phyloP scores from a whole-genome alignment of 1,140 invertebrate species.

The Thaumatotibia leucotreta region DNA sequence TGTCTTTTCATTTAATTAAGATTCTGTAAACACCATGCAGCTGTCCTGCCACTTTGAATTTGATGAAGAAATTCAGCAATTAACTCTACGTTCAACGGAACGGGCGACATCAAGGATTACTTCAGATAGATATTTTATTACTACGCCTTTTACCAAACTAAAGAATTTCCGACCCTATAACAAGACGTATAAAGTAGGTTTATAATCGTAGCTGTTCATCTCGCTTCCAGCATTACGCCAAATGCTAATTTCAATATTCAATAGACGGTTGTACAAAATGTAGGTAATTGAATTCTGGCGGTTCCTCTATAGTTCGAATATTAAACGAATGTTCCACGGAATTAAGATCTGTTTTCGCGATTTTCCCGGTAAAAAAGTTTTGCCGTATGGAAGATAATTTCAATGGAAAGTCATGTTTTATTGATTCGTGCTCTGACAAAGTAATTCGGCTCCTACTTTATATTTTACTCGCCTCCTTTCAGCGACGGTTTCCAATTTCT shows the following conservation, averaged over 20 bases:
- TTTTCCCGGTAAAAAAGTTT: background rate
- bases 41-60: background rate
- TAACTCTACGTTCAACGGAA: constrained; percentile 1
- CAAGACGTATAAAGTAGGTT: background rate
- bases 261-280: constrained; percentile 10
- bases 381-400: background rate
- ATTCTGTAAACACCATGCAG: background rate
- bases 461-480: background rate
- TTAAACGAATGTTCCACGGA: background rate
- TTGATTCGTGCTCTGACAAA: background rate
- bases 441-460: background rate
- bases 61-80: background rate
- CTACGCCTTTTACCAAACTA: background rate
- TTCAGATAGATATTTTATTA: background rate
- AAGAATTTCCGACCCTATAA: background rate
- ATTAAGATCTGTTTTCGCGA: constrained; percentile 6
- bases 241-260: constrained; percentile 13
- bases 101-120: constrained; percentile 2
- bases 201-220: background rate
- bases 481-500: background rate
- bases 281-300: constrained; percentile 11
- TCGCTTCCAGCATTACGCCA: background rate
- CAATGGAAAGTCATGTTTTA: background rate
- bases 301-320: background rate
- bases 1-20: background rate